Conservation (phyloP, 2,888 invertebrate species). For the Augiades crinisus region DNA sequence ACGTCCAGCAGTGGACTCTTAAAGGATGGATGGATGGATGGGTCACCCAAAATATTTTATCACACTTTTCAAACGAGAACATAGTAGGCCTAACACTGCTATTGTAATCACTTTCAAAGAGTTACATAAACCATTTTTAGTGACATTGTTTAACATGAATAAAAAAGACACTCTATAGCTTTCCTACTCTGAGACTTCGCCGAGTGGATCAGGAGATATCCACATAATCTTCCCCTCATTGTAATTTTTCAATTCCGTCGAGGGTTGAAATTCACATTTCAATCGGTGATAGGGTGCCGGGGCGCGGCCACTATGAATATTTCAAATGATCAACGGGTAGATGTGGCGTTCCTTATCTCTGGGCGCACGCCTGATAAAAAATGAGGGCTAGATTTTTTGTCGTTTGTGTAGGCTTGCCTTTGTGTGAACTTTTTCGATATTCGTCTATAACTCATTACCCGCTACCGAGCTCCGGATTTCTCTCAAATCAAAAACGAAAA, state of each 20-base stretch:
- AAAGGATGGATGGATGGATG: too few relatives aligned
- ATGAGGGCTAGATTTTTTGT: background rate
- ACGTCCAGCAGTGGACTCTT: too few relatives aligned
- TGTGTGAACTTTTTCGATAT: too few relatives aligned
- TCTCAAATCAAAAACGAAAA: too few relatives aligned
- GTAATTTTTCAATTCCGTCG: slow-evolving; percentile 24
- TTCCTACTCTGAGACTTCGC: background rate
- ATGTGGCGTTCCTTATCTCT: slow-evolving; percentile 2
- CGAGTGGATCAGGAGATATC: slow-evolving; percentile 20
- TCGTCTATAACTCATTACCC: too few relatives aligned
- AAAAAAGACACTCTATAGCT: background rate
- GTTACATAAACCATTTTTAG: too few relatives aligned
- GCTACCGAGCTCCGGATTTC: too few relatives aligned
- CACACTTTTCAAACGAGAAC: too few relatives aligned
- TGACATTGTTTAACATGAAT: too few relatives aligned
- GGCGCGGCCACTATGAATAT: slow-evolving; percentile 14
- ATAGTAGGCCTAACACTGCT: too few relatives aligned
- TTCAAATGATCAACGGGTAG: slow-evolving; percentile 10
- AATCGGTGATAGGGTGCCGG: slow-evolving; percentile 16
- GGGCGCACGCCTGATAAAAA: background rate
- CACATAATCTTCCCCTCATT: slow-evolving; percentile 26
- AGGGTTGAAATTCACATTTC: slow-evolving; percentile 22
- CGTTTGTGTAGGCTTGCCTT: background rate
- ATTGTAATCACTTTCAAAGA: too few relatives aligned
- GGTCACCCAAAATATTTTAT: too few relatives aligned